phyloP scores from a whole-genome alignment of 92 coral and sea anemone genomes.

The Pocillopora meandrina region DNA sequence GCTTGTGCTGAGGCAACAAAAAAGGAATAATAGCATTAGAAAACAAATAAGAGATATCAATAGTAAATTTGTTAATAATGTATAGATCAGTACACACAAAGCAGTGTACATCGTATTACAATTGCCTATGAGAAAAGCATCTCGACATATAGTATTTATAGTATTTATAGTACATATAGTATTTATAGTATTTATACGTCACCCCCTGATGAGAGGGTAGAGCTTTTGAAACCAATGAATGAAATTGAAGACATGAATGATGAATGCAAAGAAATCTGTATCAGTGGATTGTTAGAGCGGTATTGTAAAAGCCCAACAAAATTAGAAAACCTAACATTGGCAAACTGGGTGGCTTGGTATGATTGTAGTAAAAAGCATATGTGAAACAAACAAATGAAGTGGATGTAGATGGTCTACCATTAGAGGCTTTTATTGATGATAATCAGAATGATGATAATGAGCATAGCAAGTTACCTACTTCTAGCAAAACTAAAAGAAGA shows the following conservation, averaged over 20 bases:
- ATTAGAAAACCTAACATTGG: slow-evolving; percentile 4
- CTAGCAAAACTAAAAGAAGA: slow-evolving; percentile 22
- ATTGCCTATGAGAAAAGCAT: neutral
- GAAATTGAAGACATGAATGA: slow-evolving; percentile 40
- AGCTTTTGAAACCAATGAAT: no score
- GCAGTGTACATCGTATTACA: no score
- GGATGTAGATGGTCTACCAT: slow-evolving; percentile 45
- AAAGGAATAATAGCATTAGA: neutral
- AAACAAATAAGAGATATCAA: slow-evolving; percentile 12
- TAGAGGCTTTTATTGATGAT: slow-evolving; percentile 25
- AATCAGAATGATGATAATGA: slow-evolving; percentile 1
- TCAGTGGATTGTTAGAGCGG: slow-evolving; percentile 47
- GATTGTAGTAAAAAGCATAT: slow-evolving; percentile 34
- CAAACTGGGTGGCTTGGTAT: slow-evolving; percentile 64
- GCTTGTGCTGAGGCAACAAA: slow-evolving; percentile 6
- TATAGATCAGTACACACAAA: slow-evolving; percentile 67
- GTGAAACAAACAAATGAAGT: slow-evolving; percentile 20
- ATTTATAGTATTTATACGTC: slow-evolving; percentile 28
- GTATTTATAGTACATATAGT: no score
- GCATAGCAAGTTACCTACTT: slow-evolving; percentile 15
- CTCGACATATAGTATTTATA: no score
- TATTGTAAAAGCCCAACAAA: slow-evolving; percentile 34
- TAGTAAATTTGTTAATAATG: slow-evolving; percentile 60
- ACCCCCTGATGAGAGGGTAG: slow-evolving; percentile 30
- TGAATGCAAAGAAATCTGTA: slow-evolving; percentile 46